Evolutionary conservation across 2,888 invertebrate genomes (phyloP).

Genomic region (Pteria penguin): DNA sequence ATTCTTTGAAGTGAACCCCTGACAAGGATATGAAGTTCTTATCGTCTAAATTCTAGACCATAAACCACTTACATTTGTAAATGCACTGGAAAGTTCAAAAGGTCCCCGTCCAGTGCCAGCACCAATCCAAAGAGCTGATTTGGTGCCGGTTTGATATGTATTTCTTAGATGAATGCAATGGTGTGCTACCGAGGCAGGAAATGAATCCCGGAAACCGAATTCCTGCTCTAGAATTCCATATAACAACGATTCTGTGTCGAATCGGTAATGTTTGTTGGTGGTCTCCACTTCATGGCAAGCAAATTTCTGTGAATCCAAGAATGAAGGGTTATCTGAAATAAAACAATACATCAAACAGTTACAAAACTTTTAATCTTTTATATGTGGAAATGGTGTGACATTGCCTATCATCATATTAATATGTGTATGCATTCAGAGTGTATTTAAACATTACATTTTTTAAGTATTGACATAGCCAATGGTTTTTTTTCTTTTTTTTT

Average conservation of each 20-base stretch:
- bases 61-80: conserved; percentile 66
- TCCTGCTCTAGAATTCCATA: conserved; percentile 72
- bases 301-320: conserved; percentile 23
- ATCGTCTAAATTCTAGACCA: too few relatives aligned
- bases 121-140: conserved; percentile 68
- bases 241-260: conserved; percentile 59
- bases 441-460: neutral
- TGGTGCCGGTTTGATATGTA: conserved; percentile 45
- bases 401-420: too few relatives aligned
- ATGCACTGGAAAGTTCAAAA: conserved; percentile 63
- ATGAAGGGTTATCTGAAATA: conserved; percentile 18
- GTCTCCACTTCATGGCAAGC: conserved; percentile 39
- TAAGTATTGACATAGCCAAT: neutral
- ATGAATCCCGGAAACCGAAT: conserved; percentile 70
- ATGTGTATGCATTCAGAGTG: too few relatives aligned
- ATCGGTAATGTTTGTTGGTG: conserved; percentile 66
- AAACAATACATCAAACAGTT: neutral
- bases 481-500: too few relatives aligned
- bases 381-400: too few relatives aligned
- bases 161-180: conserved; percentile 51
- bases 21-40: too few relatives aligned
- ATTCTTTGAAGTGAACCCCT: too few relatives aligned
- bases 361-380: neutral
- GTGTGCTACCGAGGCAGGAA: conserved; percentile 59
- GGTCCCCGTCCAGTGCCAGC: conserved; percentile 68